These are phyloP conservation scores for Calameuta pallipes DNA, from an alignment of 2,888 invertebrate species.

Conservation along the genomic window DNA sequence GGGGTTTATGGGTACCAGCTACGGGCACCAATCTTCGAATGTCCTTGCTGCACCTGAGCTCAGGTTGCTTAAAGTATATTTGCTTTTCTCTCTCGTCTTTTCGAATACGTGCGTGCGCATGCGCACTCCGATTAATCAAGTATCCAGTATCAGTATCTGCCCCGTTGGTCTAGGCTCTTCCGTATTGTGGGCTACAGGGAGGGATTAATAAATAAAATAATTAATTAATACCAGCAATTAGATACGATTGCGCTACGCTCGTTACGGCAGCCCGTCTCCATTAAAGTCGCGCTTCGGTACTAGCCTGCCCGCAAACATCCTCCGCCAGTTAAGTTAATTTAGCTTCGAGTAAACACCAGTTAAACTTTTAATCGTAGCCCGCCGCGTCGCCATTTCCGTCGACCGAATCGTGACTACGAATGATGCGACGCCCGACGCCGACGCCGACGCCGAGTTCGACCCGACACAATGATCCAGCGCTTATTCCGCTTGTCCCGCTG, in stretches of 20 bases:
- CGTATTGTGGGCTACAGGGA: too few relatives aligned
- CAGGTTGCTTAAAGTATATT: too few relatives aligned
- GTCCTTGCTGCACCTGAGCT: too few relatives aligned
- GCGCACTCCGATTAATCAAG: too few relatives aligned
- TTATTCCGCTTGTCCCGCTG: too few relatives aligned
- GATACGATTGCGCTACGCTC: not conserved
- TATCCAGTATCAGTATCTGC: too few relatives aligned
- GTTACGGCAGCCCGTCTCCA: not conserved
- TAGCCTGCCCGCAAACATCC: constrained; percentile 26
- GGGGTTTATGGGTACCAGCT: not conserved
- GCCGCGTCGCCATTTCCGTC: constrained; percentile 20
- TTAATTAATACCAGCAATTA: not conserved
- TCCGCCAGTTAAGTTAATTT: constrained; percentile 30
- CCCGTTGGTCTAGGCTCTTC: not conserved
- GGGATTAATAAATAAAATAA: too few relatives aligned
- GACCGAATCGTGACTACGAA: not conserved
- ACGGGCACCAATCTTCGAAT: too few relatives aligned
- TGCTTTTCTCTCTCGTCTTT: too few relatives aligned
- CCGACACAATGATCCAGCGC: too few relatives aligned
- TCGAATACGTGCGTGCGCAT: too few relatives aligned
- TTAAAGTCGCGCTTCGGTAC: constrained; percentile 22
- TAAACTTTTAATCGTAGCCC: constrained; percentile 32
- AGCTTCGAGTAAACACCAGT: constrained; percentile 32
- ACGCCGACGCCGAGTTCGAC: not conserved
- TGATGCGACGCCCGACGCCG: too few relatives aligned